These are phyloP conservation scores for Crotophaga sulcirostris DNA, from an alignment of 2,113 vertebrate genomes.

Conservation along the genomic window DNA sequence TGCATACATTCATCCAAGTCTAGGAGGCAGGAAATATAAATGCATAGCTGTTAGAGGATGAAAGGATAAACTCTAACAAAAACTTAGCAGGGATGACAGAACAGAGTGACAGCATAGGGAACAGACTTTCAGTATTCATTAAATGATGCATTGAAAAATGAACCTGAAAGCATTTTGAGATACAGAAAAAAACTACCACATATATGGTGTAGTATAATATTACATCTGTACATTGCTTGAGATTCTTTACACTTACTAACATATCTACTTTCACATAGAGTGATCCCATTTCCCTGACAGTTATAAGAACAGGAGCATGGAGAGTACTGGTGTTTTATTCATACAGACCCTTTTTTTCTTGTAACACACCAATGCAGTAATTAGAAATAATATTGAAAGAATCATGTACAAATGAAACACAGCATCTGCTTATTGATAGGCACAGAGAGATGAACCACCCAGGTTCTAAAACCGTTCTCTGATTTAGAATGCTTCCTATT, in stretches of 20 bases:
- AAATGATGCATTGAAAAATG: not conserved
- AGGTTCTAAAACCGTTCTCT: not conserved
- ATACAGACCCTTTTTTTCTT: not conserved
- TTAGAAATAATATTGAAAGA: not conserved
- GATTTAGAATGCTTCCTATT: not conserved
- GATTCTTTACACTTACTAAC: not conserved
- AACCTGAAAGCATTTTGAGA: not conserved
- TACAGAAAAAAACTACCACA: not conserved
- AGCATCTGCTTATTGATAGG: not conserved
- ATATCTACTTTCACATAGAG: not conserved
- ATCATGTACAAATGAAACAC: not conserved
- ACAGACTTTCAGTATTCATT: not conserved
- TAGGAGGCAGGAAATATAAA: not conserved
- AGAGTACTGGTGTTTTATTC: not conserved
- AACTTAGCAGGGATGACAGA: not conserved
- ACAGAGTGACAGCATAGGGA: not conserved
- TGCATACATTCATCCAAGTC: not conserved
- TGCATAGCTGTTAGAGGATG: not conserved
- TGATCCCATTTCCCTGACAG: not conserved
- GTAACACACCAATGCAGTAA: not conserved
- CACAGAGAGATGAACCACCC: not conserved
- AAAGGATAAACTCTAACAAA: not conserved
- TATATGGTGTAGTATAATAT: not conserved
- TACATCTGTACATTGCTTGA: not conserved
- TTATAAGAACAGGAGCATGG: not conserved